These are phyloP conservation scores for Triplophysa dalaica DNA, from an alignment of 2,113 vertebrate species.

Conservation along the genomic window DNA sequence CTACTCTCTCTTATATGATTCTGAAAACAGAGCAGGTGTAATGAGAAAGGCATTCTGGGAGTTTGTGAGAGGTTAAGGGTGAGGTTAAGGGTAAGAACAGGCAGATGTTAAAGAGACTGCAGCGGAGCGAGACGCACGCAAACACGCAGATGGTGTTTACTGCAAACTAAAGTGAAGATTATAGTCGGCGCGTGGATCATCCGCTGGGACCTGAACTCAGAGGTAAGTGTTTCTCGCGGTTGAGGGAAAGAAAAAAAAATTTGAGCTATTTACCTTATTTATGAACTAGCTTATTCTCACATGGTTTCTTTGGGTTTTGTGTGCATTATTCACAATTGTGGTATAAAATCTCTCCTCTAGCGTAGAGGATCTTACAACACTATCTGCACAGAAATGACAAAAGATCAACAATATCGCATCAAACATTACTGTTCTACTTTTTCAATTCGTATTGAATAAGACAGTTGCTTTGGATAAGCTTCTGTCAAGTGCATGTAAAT, in stretches of 20 bases:
- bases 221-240: neutral
- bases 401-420: too few relatives aligned
- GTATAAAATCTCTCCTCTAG: neutral
- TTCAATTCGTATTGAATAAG: too few relatives aligned
- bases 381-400: neutral
- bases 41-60: conserved; percentile 18
- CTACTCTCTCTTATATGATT: neutral
- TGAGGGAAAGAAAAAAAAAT: too few relatives aligned
- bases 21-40: neutral
- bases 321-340: too few relatives aligned
- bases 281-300: too few relatives aligned
- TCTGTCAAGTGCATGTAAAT: too few relatives aligned
- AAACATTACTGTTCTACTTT: too few relatives aligned
- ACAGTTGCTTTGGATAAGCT: too few relatives aligned
- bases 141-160: conserved; percentile 67
- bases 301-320: too few relatives aligned
- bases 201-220: conserved; percentile 33
- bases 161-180: conserved; percentile 47
- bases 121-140: conserved; percentile 36
- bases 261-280: too few relatives aligned
- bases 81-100: conserved; percentile 10
- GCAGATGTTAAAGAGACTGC: conserved; percentile 57
- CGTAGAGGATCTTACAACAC: neutral
- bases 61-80: conserved; percentile 25
- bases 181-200: conserved; percentile 41